Conservation (phyloP, 1,140 invertebrate species). For the Drosophila carrolli region DNA sequence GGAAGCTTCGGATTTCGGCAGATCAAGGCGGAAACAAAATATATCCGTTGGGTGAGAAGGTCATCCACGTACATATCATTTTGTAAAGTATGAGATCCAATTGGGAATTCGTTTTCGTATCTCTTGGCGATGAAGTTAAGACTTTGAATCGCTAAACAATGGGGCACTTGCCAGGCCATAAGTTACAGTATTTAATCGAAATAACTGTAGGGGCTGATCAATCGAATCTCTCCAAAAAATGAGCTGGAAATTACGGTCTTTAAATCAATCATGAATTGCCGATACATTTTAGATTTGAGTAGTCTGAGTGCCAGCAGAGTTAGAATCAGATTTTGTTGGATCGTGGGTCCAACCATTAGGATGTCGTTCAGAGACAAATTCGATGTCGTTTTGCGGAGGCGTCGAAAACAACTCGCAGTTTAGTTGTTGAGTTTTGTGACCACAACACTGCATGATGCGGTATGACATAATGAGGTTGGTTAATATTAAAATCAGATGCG, state of each 20-base stretch:
- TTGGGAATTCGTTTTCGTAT: neutral
- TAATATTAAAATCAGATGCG: neutral
- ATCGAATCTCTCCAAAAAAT: neutral
- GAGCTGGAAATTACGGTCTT: too few relatives aligned
- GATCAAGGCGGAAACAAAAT: neutral
- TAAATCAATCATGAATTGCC: neutral
- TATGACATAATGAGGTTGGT: constrained; percentile 2
- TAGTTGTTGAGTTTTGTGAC: too few relatives aligned
- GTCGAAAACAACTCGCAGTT: too few relatives aligned
- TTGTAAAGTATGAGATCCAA: neutral
- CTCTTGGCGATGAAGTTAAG: neutral
- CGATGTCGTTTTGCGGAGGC: too few relatives aligned
- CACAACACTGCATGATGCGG: neutral
- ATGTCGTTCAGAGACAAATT: too few relatives aligned
- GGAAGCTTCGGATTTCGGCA: constrained; percentile 1
- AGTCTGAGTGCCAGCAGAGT: neutral
- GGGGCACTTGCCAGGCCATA: too few relatives aligned
- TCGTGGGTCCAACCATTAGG: neutral
- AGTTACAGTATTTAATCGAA: constrained; percentile 1
- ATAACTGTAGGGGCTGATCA: neutral
- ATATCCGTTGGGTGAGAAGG: neutral
- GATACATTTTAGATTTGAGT: constrained; percentile 5
- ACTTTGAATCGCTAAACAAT: constrained; percentile 3
- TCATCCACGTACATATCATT: neutral
- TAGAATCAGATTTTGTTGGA: constrained; percentile 6